Base-by-base conservation (phyloP, 2,797 vertebrate genomes). In the Euphonia xanthogaster region DNA sequence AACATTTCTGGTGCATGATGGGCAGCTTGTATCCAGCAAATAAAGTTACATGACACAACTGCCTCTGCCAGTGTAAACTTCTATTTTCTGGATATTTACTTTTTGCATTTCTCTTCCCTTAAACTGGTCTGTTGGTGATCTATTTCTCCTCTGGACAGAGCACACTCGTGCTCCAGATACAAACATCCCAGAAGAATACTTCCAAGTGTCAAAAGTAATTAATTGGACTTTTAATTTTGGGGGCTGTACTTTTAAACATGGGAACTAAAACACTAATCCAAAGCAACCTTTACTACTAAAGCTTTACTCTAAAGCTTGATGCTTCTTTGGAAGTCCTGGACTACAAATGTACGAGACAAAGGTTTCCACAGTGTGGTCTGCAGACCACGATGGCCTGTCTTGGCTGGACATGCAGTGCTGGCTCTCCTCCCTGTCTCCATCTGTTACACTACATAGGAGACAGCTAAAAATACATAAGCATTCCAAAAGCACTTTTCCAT, bases 381-480 rank as follows among this genome's bases (percentile, higher is more conserved):
- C 73, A 86, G 87, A 73, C 86, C 73, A 77, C 1, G 7, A 76
- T 88, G 76, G 79, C 54, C 93, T 62, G 66, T 66, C 76, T 90
- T 95, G 96, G 96, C 95, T 94, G 87, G 94, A 82, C 84, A 83
- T 14, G 47, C 51, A 58, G 79, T 53, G 62, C 89, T 96, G 94
- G 89, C 96, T 94, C 62, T 93, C 68, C 66, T 96, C 91, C 83
- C 91, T 71, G 82, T 84, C 91, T 96, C 91, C 95, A 96, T 96
- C 85, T 94, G 95, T 81, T 96, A 70, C 35, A 53, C 79, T 93
- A 75, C 87, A 91, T 67, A 84, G 80, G 60, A 96, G 94, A 76
- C 82, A 84, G 93, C 94, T 94, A 96, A 96, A 97, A 94, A 94
- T 94, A 96, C 9, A 89, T 61, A 87, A 91, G 90, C 87, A 96